phyloP scores from a whole-genome alignment of 2,797 vertebrate species.

The Momotus momota region DNA sequence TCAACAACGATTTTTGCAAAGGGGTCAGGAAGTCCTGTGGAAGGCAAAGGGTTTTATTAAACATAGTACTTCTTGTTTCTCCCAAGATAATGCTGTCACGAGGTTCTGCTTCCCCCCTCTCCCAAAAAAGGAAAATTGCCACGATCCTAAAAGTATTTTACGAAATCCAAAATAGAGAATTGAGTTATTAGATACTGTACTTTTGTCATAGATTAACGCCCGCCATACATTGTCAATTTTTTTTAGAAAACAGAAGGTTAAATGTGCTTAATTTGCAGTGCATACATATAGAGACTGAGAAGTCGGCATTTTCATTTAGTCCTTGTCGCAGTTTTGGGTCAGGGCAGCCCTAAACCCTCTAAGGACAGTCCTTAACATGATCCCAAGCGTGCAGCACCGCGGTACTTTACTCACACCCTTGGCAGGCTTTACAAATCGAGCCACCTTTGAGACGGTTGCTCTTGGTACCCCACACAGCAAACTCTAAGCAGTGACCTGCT shows the following conservation, averaged over 20 bases:
- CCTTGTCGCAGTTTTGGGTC: not conserved
- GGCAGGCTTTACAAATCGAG: not conserved
- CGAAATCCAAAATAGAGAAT: not conserved
- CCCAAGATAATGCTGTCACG: not conserved
- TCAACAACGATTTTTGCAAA: slow-evolving; percentile 98
- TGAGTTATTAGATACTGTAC: not conserved
- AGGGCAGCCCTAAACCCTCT: too few species aligned
- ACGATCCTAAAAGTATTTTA: not conserved
- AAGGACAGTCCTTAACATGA: too few species aligned
- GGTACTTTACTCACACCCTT: not conserved
- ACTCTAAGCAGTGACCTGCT: not conserved
- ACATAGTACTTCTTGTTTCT: not conserved
- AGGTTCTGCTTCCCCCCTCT: not conserved
- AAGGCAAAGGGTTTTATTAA: not conserved
- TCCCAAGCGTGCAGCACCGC: too few species aligned
- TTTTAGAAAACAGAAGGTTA: not conserved
- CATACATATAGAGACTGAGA: fast-evolving
- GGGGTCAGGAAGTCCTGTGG: slow-evolving; percentile 92
- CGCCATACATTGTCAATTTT: not conserved
- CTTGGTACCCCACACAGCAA: not conserved
- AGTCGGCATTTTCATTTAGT: not conserved
- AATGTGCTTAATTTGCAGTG: not conserved
- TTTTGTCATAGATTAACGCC: not conserved
- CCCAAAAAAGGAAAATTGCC: not conserved
- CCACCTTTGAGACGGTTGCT: not conserved